phyloP scores from a whole-genome alignment of 2,113 vertebrate genomes.

The Pluvialis apricaria region DNA sequence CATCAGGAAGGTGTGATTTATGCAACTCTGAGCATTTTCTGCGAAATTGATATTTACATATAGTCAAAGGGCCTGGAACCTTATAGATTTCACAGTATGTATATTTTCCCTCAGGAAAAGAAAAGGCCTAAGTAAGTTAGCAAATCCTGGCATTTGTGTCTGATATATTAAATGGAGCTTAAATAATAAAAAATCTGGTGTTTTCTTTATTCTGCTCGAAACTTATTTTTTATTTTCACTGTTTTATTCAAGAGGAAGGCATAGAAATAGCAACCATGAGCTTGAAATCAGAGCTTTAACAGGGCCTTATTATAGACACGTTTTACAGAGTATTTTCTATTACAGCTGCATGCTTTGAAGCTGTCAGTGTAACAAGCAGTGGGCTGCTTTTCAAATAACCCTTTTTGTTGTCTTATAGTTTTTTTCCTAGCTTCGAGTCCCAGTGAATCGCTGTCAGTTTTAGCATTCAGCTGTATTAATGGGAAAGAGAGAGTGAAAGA shows the following conservation, averaged over 20 bases:
- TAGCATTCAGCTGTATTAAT: conserved; percentile 47
- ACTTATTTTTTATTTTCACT: conserved; percentile 28
- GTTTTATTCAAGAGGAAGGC: conserved; percentile 59
- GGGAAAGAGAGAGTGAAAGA: not conserved
- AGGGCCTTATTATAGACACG: conserved; percentile 38
- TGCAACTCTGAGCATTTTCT: conserved; percentile 38
- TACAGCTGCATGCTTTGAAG: conserved; percentile 50
- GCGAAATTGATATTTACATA: conserved; percentile 29
- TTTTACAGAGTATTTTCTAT: conserved; percentile 58
- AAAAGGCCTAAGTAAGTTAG: conserved; percentile 42
- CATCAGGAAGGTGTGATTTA: conserved; percentile 16
- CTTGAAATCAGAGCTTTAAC: conserved; percentile 55
- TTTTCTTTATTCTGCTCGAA: conserved; percentile 64
- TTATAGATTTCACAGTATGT: conserved; percentile 27
- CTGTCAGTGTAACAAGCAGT: conserved; percentile 51
- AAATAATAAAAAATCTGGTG: conserved; percentile 48
- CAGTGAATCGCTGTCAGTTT: conserved; percentile 19
- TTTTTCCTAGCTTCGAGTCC: not conserved
- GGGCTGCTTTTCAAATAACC: conserved; percentile 41
- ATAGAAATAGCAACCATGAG: conserved; percentile 62
- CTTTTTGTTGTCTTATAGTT: not conserved
- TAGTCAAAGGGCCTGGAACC: conserved; percentile 52
- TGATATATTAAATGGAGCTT: conserved; percentile 43
- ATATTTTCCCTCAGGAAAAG: not conserved
- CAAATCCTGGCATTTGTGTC: conserved; percentile 17